Evolutionary conservation across 2,113 vertebrate genomes (phyloP).

Genomic region (Aptenodytes forsteri): DNA sequence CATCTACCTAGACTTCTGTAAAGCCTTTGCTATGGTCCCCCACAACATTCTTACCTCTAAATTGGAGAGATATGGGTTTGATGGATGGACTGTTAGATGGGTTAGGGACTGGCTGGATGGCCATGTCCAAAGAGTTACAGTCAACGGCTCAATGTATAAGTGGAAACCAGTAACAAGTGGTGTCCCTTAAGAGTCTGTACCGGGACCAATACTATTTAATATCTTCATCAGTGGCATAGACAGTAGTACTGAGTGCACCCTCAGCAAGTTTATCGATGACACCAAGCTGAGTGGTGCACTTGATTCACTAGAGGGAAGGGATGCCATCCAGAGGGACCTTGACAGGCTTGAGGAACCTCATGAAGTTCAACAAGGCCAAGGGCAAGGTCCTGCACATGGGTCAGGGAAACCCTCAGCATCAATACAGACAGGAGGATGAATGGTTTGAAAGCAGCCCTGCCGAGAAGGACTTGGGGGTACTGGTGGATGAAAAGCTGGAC

Average conservation of each 20-base stretch:
- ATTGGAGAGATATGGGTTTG: neutral
- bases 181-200: neutral
- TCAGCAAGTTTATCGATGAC: neutral
- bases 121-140: neutral
- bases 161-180: neutral
- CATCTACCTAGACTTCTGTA: neutral
- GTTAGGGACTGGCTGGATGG: neutral
- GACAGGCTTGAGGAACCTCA: neutral
- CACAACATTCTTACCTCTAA: neutral
- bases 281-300: neutral
- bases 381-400: neutral
- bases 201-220: neutral
- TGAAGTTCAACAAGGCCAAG: neutral
- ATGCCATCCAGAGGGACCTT: neutral
- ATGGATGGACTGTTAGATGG: neutral
- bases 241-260: neutral
- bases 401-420: too few species aligned
- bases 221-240: neutral
- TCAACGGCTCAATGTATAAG: neutral
- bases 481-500: neutral
- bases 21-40: neutral
- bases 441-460: neutral
- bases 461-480: neutral
- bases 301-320: neutral
- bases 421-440: neutral